phyloP scores from a whole-genome alignment of 2,797 vertebrate species.

The Muscicapa comitata region DNA sequence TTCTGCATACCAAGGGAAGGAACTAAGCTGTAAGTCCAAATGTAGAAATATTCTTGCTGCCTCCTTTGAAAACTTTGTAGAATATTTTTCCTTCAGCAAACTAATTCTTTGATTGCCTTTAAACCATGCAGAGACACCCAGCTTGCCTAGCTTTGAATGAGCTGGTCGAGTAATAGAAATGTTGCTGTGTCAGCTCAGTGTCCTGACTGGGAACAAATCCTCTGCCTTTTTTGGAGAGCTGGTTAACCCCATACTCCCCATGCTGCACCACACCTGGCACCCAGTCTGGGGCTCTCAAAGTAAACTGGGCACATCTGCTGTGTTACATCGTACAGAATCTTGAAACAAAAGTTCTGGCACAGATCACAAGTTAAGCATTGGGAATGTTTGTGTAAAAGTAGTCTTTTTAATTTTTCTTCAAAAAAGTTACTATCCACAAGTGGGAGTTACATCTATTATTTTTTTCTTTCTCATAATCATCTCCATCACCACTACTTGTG shows the following conservation, averaged over 20 bases:
- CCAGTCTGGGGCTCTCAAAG: not conserved
- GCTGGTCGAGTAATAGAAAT: not conserved
- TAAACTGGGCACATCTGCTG: not conserved
- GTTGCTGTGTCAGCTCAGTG: not conserved
- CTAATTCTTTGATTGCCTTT: not conserved
- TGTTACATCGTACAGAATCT: not conserved
- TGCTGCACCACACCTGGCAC: accelerated
- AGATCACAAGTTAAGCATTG: not conserved
- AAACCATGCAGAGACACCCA: not conserved
- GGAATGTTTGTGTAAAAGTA: not conserved
- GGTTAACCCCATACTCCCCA: not conserved
- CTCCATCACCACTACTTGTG: not conserved
- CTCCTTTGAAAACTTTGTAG: not conserved
- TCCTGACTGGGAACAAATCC: not conserved
- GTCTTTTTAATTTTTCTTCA: not conserved
- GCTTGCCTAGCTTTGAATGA: not conserved
- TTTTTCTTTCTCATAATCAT: not conserved
- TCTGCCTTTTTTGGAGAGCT: not conserved
- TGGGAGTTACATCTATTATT: not conserved
- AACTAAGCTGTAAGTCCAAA: not conserved
- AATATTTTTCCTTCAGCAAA: not conserved
- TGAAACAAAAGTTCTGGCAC: not conserved
- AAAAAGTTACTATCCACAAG: not conserved
- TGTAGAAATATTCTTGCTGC: not conserved
- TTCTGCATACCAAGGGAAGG: not conserved